Base-by-base conservation (phyloP, 2,888 invertebrate species). In the Eulithis testata region DNA sequence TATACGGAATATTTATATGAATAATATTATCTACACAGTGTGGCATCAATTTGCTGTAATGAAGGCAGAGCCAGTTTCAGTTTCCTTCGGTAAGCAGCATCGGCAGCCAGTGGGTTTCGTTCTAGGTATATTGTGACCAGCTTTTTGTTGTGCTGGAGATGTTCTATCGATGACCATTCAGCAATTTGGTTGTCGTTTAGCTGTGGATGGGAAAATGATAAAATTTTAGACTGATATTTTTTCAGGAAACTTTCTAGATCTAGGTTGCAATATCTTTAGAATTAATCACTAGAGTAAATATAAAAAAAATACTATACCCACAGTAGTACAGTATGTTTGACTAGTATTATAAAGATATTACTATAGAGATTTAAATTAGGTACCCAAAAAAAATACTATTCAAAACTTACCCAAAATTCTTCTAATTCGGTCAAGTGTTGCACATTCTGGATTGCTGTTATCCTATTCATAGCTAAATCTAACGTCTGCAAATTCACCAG, bases 11-110 rank as follows among this genome's bases (percentile, higher is more conserved):
- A 44, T n/a, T 49, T 49, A 21, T 2, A 7, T 14, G 47, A 47
- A 14, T 6, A 9, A 47, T 83, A 84, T 94, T 94, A 95, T 94
- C 95, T 95, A 93, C 98, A 98, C 78, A 98, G 89, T 8, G 99
- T 99, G 8, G 99, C 99, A 93, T 99, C 99, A 75, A 99, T 97
- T 89, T 99, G 99, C 66, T 95, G 94, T 37, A 99, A 90, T 77
- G 96, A 95, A 0, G 99, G 99, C 21, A 99, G 91, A 1, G 96
- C 94, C 63, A 99, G 90, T 88, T 97, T 98, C 51, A 99, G 94
- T 89, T 99, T 99, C 75, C 98, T 94, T 63, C 99, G 93, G 86
- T 99, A 99, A 75, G 96, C 97, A 0, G 97, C 94, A 92, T 94
- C 98, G 45, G 94, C 93, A 0, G 96, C 95, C 0, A 99, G 87